A percentile compares a stretch with the other conserved stretches of the same genome.
Evolutionary conservation across 2,113 vertebrate genomes (phyloP).

Genomic region (Triplophysa siluroides): DNA sequence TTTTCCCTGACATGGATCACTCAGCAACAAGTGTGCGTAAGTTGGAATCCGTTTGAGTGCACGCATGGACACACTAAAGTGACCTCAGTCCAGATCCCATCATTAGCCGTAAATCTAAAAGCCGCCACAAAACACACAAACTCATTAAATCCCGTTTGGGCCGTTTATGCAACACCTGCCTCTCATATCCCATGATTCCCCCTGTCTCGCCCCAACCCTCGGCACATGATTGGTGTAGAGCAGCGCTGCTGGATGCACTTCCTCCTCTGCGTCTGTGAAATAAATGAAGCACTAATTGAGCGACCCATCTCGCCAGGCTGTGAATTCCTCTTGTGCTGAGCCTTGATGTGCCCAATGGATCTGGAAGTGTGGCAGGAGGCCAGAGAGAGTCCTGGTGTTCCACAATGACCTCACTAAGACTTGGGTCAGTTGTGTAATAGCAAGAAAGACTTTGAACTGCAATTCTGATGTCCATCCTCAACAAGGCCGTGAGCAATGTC

Average conservation of each 20-base stretch:
- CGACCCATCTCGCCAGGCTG: slow-evolving; percentile 33
- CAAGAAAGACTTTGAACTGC: slow-evolving; percentile 11
- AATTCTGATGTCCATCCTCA: slow-evolving; percentile 32
- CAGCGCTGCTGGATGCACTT: background rate
- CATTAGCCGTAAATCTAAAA: slow-evolving; percentile 48
- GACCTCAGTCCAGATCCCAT: slow-evolving; percentile 19
- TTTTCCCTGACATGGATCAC: slow-evolving; percentile 42
- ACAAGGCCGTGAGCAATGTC: slow-evolving; percentile 14
- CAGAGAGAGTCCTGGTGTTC: slow-evolving; percentile 5
- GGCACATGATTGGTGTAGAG: background rate
- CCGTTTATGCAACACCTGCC: background rate
- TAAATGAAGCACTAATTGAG: slow-evolving; percentile 37
- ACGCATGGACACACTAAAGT: slow-evolving; percentile 18
- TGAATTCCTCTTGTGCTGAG: slow-evolving; percentile 16
- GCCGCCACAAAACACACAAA: slow-evolving; percentile 18
- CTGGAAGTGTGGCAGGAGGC: slow-evolving; percentile 28
- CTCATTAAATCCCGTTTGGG: slow-evolving; percentile 12
- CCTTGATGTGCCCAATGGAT: slow-evolving; percentile 22
- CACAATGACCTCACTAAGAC: slow-evolving; percentile 44
- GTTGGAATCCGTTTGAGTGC: slow-evolving; percentile 30
- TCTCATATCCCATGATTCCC: background rate
- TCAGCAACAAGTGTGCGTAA: slow-evolving; percentile 44
- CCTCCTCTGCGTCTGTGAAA: background rate
- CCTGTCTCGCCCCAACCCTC: background rate
- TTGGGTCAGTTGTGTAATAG: slow-evolving; percentile 47